Percentiles rank a stretch among this genome's conserved stretches.
Conservation (phyloP, 2,113 vertebrate genomes). For the Telmatochromis sp. region DNA sequence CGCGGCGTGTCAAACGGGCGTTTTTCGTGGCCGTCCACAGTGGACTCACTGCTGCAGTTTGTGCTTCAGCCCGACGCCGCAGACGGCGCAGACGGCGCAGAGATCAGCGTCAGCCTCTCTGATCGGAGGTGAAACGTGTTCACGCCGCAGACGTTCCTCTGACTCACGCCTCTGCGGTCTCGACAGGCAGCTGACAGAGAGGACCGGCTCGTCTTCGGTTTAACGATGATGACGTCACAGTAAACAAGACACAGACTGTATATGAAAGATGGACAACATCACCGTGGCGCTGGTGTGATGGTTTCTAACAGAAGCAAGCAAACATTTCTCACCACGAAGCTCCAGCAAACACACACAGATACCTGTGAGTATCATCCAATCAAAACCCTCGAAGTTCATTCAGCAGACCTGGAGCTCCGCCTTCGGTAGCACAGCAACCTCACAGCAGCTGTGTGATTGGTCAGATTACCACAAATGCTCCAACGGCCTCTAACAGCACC, state of each 20-base stretch:
- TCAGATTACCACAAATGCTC: background rate
- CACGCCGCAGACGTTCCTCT: background rate
- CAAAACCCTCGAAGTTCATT: background rate
- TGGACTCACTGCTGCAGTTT: background rate
- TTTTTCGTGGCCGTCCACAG: background rate
- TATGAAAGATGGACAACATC: background rate
- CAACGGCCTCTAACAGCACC: background rate
- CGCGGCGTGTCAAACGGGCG: fast-evolving
- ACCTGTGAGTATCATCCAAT: background rate
- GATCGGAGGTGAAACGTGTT: background rate
- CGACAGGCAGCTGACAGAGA: background rate
- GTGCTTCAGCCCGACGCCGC: background rate
- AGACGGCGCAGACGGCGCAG: background rate
- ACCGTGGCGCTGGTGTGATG: too few relatives aligned
- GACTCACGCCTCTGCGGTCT: background rate
- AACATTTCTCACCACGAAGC: background rate
- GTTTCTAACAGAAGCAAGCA: background rate
- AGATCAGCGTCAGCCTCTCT: background rate
- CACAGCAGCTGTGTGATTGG: background rate
- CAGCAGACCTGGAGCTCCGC: background rate
- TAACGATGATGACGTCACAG: background rate
- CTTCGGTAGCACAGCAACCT: background rate
- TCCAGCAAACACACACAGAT: background rate
- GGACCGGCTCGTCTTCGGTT: background rate
- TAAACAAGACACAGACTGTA: background rate